These are phyloP conservation scores for Labrus mixtus DNA, from an alignment of 2,113 vertebrate genomes.

Conservation along the genomic window DNA sequence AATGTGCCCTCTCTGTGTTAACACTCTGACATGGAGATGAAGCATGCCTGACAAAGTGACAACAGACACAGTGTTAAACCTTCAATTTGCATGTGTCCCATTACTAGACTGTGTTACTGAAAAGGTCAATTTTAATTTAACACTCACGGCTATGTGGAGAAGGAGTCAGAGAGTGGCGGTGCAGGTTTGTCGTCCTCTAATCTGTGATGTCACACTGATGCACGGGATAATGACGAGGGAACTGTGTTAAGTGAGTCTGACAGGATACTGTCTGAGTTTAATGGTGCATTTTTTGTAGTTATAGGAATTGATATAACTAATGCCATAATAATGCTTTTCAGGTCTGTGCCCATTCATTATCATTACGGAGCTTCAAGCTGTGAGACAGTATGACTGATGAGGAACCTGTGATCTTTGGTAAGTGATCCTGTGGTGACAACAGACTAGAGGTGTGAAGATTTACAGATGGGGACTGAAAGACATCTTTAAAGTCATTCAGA, in stretches of 20 bases:
- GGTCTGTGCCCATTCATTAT: constrained; percentile 23
- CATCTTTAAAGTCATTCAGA: background rate
- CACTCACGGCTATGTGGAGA: background rate
- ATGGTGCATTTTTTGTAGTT: constrained; percentile 16
- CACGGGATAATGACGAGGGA: constrained; percentile 14
- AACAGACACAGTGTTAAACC: background rate
- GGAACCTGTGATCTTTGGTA: background rate
- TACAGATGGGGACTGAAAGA: background rate
- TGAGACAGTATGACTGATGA: background rate
- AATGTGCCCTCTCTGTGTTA: background rate
- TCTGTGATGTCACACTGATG: background rate
- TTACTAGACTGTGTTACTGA: background rate
- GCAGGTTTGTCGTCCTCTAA: constrained; percentile 15
- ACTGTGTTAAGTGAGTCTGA: constrained; percentile 34
- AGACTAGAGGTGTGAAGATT: background rate
- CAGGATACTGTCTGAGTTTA: constrained; percentile 6
- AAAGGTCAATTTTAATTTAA: constrained; percentile 13
- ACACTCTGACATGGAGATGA: background rate
- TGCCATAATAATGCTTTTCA: constrained; percentile 11
- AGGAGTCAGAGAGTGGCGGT: background rate
- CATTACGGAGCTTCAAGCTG: constrained; percentile 8
- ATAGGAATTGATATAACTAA: constrained; percentile 9
- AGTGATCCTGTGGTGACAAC: background rate
- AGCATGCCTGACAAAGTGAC: background rate
- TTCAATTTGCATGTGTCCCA: background rate